phyloP scores from a whole-genome alignment of 2,113 vertebrate genomes.

The Benthochromis sp. region DNA sequence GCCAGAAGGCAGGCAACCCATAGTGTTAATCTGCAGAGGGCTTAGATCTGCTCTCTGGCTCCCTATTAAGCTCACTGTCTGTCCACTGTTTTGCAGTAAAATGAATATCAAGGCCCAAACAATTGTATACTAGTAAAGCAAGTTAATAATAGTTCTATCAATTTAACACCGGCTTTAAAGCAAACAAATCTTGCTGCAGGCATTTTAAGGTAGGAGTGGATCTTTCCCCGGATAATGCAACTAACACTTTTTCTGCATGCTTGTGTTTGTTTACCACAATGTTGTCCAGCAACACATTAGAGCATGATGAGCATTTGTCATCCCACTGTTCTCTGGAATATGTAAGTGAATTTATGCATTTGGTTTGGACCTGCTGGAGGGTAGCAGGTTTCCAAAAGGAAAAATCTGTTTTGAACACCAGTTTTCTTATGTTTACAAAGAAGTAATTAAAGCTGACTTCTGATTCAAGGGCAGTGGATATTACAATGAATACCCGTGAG shows the following conservation, averaged over 20 bases:
- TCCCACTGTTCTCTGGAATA: neutral
- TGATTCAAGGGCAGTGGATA: constrained; percentile 5
- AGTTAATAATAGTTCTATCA: neutral
- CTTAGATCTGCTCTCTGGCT: constrained; percentile 36
- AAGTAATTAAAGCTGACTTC: constrained; percentile 30
- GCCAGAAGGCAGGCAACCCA: constrained; percentile 38
- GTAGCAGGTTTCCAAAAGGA: constrained; percentile 1
- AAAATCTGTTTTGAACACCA: neutral
- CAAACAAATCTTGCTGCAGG: neutral
- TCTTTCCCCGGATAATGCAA: neutral
- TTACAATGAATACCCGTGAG: constrained; percentile 9
- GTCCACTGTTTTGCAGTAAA: neutral
- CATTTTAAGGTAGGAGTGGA: neutral
- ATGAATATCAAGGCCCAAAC: neutral
- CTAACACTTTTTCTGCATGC: neutral
- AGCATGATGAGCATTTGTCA: neutral
- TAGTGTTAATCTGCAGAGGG: constrained; percentile 51
- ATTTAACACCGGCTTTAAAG: neutral
- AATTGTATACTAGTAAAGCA: neutral
- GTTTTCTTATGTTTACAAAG: constrained; percentile 3
- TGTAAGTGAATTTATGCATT: neutral
- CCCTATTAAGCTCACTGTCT: neutral
- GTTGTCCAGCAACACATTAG: neutral
- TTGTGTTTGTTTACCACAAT: neutral
- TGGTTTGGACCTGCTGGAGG: neutral